phyloP scores from a whole-genome alignment of 2,888 invertebrate species.

The Drosophila kuntzei region DNA sequence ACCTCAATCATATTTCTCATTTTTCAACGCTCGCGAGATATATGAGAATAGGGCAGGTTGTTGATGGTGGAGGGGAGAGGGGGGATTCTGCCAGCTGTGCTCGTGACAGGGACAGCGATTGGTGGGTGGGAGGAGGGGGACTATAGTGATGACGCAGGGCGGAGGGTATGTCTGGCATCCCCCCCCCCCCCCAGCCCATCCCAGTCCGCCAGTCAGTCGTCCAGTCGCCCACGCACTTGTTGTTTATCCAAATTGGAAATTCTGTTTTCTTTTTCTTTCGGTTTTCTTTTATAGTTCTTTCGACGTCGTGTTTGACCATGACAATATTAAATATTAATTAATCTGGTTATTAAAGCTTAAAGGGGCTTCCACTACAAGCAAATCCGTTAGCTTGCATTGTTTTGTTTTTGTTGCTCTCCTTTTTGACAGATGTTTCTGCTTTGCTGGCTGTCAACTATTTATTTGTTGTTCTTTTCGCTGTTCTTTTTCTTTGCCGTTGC shows the following conservation, averaged over 20 bases:
- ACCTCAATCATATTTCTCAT: slow-evolving; percentile 79
- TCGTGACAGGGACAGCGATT: slow-evolving; percentile 43
- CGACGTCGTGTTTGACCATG: slow-evolving; percentile 66
- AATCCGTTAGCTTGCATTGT: slow-evolving; percentile 23
- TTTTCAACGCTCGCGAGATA: slow-evolving; percentile 66
- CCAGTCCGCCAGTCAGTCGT: slow-evolving; percentile 46
- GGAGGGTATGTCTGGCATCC: slow-evolving; percentile 21
- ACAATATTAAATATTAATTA: slow-evolving; percentile 80
- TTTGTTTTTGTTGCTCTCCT: slow-evolving; percentile 10
- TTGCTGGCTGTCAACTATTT: slow-evolving; percentile 46
- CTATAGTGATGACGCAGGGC: slow-evolving; percentile 4
- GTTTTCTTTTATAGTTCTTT: slow-evolving; percentile 57
- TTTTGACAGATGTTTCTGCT: slow-evolving; percentile 40
- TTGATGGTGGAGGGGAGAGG: background rate
- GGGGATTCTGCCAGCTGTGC: slow-evolving; percentile 39
- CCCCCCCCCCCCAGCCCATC: slow-evolving; percentile 2
- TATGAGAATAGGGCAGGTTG: slow-evolving; percentile 35
- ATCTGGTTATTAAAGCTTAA: slow-evolving; percentile 64
- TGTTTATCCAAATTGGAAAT: slow-evolving; percentile 48
- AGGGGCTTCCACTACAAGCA: slow-evolving; percentile 36
- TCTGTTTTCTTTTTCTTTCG: slow-evolving; percentile 42
- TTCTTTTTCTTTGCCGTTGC: slow-evolving; percentile 20
- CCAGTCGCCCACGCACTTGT: slow-evolving; percentile 67
- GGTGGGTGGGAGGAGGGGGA: background rate
- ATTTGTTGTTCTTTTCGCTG: slow-evolving; percentile 23